Base-by-base conservation (phyloP, 2,113 vertebrate species). In the Antechinus stuartii region DNA sequence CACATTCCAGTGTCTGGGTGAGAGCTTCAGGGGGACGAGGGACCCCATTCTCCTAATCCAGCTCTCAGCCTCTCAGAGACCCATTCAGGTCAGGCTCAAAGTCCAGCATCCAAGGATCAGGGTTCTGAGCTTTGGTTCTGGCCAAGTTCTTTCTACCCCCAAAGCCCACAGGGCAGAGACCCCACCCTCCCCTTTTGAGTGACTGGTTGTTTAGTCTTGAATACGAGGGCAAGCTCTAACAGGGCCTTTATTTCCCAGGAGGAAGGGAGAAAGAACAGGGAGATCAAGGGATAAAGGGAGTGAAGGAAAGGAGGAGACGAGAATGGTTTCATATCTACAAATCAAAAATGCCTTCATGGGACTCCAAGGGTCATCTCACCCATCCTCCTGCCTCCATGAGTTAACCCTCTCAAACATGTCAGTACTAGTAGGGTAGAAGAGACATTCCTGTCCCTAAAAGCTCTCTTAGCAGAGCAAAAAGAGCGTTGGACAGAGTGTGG, bases 221-320 rank as follows among this genome's bases (percentile, higher is more conserved):
- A 84, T 84, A 2, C 2, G 7, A 84, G n/a, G 68, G n/a, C 68
- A 84, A 84, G 68, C 68, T 84, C 68, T 84, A 84, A 84, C 68
- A 84, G 68, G n/a, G n/a, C n/a, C 68, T 84, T 84, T 8, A 84
- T 84, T 84, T 84, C 68, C 68, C 68, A 84, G n/a, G n/a, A 84
- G n/a, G n/a, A 84, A 84, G n/a, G n/a, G n/a, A 84, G 68, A 84
- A 84, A 84, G n/a, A 84, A 84, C 68, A 42, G 68, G 68, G 68
- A 84, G 68, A 84, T 84, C 68, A 42, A 84, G 68, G 68, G 35
- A 84, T 84, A 84, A 84, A n/a, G n/a, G n/a, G 35, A 84, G 68
- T 84, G 68, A 84, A 84, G n/a, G n/a, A 42, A 84, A 84, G n/a
- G 68, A 84, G n/a, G 68, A 42, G 68, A 84, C 19, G 35, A 42